Evolutionary conservation across 1,140 invertebrate species (phyloP), one percentile per base, ranked within the genome.

Genomic region (Lepidurus apus): DNA sequence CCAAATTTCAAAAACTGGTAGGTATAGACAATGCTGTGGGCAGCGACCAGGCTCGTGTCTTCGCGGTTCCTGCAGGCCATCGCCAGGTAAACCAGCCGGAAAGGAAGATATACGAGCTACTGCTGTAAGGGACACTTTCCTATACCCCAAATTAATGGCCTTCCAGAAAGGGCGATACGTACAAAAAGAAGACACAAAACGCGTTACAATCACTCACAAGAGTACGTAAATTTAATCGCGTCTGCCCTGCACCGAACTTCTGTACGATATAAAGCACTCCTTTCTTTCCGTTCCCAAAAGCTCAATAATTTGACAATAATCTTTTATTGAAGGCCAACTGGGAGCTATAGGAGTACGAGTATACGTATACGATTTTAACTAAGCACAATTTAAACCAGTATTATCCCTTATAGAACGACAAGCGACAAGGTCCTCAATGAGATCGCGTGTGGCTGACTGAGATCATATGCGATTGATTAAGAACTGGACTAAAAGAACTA

Each of bases 71-170:
- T 65, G 53, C 53, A 65, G 53, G 53, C 53, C 53, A 65, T 65
- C 13, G 53, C 53, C 53, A 65, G 53, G 53, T 65, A 65, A 65
- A 65, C 53, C 53, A 65, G 53, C 8, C 53, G 21, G 53, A 65
- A 65, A 65, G 3, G 2, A 34, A 65, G 1, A 65, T 65, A 65
- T n/a, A 65, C 53, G 53, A 9, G 53, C 53, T 17, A 65, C 13
- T 65, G 53, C 53, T 65, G 53, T 21, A 11, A 65, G 53, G 53
- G 53, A 65, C 53, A 21, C 7, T 65, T 65, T 65, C n/a, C 17
- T 34, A 34, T 65, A 17, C 13, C n/a, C 53, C 53, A 65, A 21
- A 65, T 65, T 65, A 65, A 65, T 65, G 21, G 17, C 21, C 45
- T 65, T 17, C 21, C 53, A n/a, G 17, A 34, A 34, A 34, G 34